Conservation (phyloP, 2,113 vertebrate genomes). For the Felis catus region F.catus_Fca126_mat1.0 CM031413.1:19008001-19008500, state of each 20-base stretch:
- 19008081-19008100: constrained; percentile 28
- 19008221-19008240: constrained; percentile 51
- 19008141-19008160: constrained; percentile 36
- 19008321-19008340: constrained; percentile 36
- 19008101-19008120: neutral
- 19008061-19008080: constrained; percentile 9
- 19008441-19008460: no score
- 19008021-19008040: constrained; percentile 49
- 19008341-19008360: no score
- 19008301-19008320: constrained; percentile 18
- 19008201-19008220: constrained; percentile 4
- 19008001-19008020: constrained; percentile 50
- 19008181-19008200: constrained; percentile 44
- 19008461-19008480: no score
- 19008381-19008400: no score
- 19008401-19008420: no score
- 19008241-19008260: constrained; percentile 18
- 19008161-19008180: constrained; percentile 21
- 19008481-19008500: no score
- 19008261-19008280: constrained; percentile 7
- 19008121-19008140: constrained; percentile 17
- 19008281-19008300: constrained; percentile 23
- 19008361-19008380: no score
- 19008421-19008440: no score
- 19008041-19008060: neutral